phyloP scores from a whole-genome alignment of 2,888 invertebrate genomes.

The Gari tellinella region DNA sequence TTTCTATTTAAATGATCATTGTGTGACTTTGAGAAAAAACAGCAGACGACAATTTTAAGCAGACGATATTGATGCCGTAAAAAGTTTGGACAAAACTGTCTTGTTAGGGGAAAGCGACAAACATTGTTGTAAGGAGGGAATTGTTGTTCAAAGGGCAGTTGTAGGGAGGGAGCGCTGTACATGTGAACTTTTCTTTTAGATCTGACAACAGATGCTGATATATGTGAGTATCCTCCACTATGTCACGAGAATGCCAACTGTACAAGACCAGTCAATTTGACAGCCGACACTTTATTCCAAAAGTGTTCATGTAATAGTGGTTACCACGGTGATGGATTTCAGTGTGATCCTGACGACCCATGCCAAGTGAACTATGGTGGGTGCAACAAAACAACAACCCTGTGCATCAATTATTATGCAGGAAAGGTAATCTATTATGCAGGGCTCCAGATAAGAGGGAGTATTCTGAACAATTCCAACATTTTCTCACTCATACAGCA shows the following conservation, averaged over 20 bases:
- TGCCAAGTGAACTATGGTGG: conserved; percentile 76
- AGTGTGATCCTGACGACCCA: conserved; percentile 75
- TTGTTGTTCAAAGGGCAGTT: no score
- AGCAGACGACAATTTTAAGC: no score
- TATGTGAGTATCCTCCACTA: conserved; percentile 51
- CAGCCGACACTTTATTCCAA: conserved; percentile 33
- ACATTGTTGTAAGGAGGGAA: no score
- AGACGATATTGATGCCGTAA: no score
- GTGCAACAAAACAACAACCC: conserved; percentile 68
- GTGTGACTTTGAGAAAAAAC: no score
- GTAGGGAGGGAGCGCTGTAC: background rate
- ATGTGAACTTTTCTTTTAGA: background rate
- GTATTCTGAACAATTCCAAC: no score
- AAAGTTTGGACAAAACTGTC: no score
- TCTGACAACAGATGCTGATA: conserved; percentile 56
- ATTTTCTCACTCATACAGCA: no score
- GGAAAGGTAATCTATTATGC: conserved; percentile 70
- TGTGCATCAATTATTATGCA: conserved; percentile 72
- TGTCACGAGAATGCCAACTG: conserved; percentile 73
- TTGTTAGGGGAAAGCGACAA: no score
- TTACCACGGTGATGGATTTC: conserved; percentile 76
- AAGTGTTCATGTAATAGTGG: conserved; percentile 72
- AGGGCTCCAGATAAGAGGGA: no score
- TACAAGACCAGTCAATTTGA: conserved; percentile 24
- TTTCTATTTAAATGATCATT: no score